Base-by-base conservation (phyloP, 2,797 vertebrate species). In the Pogonophryne albipinna region DNA sequence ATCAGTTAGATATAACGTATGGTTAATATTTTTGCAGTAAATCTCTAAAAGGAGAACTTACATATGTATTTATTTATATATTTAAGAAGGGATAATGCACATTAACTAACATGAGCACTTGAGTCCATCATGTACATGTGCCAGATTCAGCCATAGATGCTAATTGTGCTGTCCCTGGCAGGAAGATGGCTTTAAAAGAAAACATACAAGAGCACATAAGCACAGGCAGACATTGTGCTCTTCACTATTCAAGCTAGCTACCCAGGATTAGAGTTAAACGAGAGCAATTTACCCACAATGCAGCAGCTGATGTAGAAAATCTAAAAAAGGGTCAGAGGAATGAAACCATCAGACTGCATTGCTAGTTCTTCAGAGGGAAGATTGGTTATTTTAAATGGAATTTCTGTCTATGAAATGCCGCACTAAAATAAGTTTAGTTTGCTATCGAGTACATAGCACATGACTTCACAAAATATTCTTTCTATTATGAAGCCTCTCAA, bases 251-350 rank as follows among this genome's bases (percentile, higher is more conserved):
- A 50, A 23, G 14, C 73, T 62, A 34, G 56, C 56, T 53, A 23
- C 42, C 44, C 31, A 13, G 11, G 23, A 19, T 51, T 8, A 63
- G 42, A 59, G 64, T 55, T 38, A 77, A 80, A 74, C 38, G 53
- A 74, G 46, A 57, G 45, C 23, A 64, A 77, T 84, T 79, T 67
- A 47, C 17, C 27, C 34, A 49, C 57, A 60, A 38, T 53, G 65
- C 59, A 23, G 27, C 31, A 52, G 68, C 63, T 6, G 47, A 75
- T 51, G 45, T 76, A 53, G 49, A 38, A 70, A 67, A 78, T 50
- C 7, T 44, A 76, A 76, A 27, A 27, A 38, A 38, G n/a, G 58
- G 41, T 75, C 50, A 58, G 27, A 52, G 51, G 16, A 55, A 31
- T 66, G 41, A 71, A 76, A 79, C 58, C 59, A 46, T 76, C 55